phyloP scores from a whole-genome alignment of 1,140 invertebrate species.

The Heliconius melpomene region DNA sequence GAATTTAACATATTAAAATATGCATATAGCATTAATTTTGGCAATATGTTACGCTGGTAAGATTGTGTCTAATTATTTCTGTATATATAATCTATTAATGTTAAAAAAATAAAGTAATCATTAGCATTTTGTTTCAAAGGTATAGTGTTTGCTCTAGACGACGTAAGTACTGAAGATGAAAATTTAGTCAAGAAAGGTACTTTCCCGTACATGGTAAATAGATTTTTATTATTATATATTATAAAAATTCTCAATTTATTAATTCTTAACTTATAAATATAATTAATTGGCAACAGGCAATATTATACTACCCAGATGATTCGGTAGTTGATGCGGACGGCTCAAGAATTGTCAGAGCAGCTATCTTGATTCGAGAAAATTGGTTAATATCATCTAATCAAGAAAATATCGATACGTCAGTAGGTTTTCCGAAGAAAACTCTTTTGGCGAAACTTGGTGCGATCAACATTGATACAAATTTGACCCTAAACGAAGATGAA shows the following conservation, averaged over 20 bases:
- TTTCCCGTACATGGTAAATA: slow-evolving; percentile 64
- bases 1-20: not conserved
- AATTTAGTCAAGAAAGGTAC: slow-evolving; percentile 57
- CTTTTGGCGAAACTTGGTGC: slow-evolving; percentile 64
- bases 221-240: not conserved
- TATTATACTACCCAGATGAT: slow-evolving; percentile 66
- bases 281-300: slow-evolving; percentile 46
- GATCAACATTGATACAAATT: slow-evolving; percentile 54
- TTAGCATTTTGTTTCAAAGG: not conserved
- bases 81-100: not conserved
- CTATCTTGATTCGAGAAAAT: slow-evolving; percentile 57
- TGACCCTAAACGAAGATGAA: slow-evolving; percentile 71
- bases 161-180: slow-evolving; percentile 48
- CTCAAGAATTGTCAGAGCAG: slow-evolving; percentile 51
- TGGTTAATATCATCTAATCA: slow-evolving; percentile 62
- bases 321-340: slow-evolving; percentile 50
- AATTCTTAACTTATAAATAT: not conserved
- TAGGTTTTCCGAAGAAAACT: slow-evolving; percentile 63
- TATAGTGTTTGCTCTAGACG: slow-evolving; percentile 14
- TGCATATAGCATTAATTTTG: not conserved
- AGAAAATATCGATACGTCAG: slow-evolving; percentile 42
- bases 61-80: slow-evolving; percentile 23
- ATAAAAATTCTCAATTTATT: not conserved
- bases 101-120: not conserved
- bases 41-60: slow-evolving; percentile 43